A percentile compares a stretch with the other conserved stretches of the same genome.
Conservation (phyloP, 2,888 invertebrate genomes). For the Dasypolia templi region DNA sequence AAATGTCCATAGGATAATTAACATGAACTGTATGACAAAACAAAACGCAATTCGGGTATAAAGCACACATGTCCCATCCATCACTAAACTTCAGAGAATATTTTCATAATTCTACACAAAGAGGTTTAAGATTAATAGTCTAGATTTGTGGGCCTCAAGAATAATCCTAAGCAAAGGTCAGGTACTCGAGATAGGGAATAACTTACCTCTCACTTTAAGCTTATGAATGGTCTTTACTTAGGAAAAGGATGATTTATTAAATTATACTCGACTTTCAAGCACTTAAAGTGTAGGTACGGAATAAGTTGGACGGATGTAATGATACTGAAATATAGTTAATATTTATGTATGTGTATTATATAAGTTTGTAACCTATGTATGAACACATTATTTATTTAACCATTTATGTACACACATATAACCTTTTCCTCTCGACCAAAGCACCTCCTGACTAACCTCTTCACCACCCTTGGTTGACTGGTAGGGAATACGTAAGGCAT, state of each 20-base stretch:
- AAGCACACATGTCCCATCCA: background rate
- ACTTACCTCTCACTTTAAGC: slow-evolving; percentile 4
- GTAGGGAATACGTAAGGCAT: too few species aligned
- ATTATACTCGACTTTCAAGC: background rate
- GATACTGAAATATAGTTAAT: background rate
- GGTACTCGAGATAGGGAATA: slow-evolving; percentile 23
- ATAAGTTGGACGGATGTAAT: background rate
- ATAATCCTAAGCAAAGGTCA: slow-evolving; percentile 14
- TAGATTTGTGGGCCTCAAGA: slow-evolving; percentile 37
- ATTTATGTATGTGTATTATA: too few species aligned
- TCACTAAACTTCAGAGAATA: background rate
- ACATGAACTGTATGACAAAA: background rate
- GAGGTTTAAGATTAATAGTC: slow-evolving; percentile 31
- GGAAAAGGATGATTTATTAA: slow-evolving; percentile 2
- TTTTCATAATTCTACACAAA: slow-evolving; percentile 15
- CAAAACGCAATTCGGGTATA: background rate
- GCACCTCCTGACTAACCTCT: too few species aligned
- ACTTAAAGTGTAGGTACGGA: background rate
- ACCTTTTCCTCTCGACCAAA: too few species aligned
- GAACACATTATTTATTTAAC: too few species aligned
- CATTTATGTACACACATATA: too few species aligned
- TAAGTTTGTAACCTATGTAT: too few species aligned
- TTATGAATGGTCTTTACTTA: slow-evolving; percentile 23
- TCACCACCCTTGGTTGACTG: too few species aligned
- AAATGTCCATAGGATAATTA: background rate